Evolutionary conservation across 1,140 invertebrate species (phyloP).

Genomic region (Panagrolaimus sp.): DNA sequence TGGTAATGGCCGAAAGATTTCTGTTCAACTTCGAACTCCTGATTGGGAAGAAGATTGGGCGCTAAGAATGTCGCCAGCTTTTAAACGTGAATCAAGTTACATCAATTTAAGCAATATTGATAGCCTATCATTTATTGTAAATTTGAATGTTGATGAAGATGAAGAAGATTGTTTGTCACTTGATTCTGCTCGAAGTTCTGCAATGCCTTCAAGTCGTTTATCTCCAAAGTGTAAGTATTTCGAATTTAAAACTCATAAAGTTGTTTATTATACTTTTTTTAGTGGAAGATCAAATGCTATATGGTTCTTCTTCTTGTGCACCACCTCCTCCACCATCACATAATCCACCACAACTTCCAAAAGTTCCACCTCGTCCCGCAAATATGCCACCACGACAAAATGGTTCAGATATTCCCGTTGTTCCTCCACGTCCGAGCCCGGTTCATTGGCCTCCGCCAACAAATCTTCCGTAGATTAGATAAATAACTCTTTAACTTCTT

Average conservation of each 20-base stretch:
- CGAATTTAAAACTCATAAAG: conserved; percentile 18
- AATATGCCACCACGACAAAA: not conserved
- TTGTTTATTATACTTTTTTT: not conserved
- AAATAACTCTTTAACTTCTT: conserved; percentile 4
- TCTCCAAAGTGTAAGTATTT: conserved; percentile 9
- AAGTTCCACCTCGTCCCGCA: conserved; percentile 20
- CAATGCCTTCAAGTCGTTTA: conserved; percentile 10
- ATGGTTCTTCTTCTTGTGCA: conserved; percentile 14
- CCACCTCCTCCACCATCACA: conserved; percentile 15
- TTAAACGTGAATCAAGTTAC: conserved; percentile 7
- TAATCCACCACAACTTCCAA: not conserved
- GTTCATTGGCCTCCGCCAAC: conserved; percentile 2
- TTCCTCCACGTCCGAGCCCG: conserved; percentile 8
- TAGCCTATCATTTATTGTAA: not conserved
- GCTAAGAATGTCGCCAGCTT: not conserved
- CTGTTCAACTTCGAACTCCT: conserved; percentile 29
- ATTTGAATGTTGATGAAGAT: not conserved
- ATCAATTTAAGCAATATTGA: conserved; percentile 11
- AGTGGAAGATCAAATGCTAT: conserved; percentile 6
- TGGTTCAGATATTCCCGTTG: not conserved
- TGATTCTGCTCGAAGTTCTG: conserved; percentile 1
- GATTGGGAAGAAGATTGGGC: conserved; percentile 32
- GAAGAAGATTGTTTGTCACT: not conserved
- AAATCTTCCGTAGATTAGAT: not conserved
- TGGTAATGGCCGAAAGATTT: conserved; percentile 17